Evolutionary conservation across 2,797 vertebrate genomes (phyloP).

Genomic region (Vultur gryphus): DNA sequence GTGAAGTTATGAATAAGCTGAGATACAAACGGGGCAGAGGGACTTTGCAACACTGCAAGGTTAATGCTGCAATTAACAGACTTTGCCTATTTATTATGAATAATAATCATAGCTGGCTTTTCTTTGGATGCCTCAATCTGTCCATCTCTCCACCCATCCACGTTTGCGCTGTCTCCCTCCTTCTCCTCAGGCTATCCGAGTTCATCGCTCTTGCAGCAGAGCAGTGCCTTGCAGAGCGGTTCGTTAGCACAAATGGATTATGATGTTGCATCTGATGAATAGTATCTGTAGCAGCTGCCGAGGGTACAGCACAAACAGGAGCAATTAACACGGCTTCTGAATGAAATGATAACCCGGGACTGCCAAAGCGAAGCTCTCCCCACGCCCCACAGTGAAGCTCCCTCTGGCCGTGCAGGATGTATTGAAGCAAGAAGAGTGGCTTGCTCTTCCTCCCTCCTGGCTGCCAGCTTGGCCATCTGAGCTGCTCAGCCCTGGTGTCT

Average conservation of each 20-base stretch:
- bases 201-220: not conserved
- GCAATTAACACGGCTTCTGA: not conserved
- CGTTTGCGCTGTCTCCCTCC: rapidly evolving
- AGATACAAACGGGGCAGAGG: rapidly evolving
- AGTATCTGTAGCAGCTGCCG: not conserved
- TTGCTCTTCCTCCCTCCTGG: not conserved
- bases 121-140: not conserved
- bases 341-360: not conserved
- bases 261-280: not conserved
- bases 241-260: not conserved
- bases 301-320: not conserved
- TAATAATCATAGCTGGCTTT: not conserved
- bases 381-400: rapidly evolving
- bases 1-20: not conserved
- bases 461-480: rapidly evolving
- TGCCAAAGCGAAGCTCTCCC: not conserved
- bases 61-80: not conserved
- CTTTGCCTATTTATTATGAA: not conserved
- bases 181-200: rapidly evolving
- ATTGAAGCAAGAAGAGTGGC: not conserved
- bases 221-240: not conserved
- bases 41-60: not conserved
- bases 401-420: rapidly evolving
- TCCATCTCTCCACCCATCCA: not conserved
- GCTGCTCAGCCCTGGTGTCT: no score